A percentile compares a stretch with the other conserved stretches of the same genome.
phyloP scores from a whole-genome alignment of 2,797 vertebrate species.

The Hyperoplus lanceolatus region DNA sequence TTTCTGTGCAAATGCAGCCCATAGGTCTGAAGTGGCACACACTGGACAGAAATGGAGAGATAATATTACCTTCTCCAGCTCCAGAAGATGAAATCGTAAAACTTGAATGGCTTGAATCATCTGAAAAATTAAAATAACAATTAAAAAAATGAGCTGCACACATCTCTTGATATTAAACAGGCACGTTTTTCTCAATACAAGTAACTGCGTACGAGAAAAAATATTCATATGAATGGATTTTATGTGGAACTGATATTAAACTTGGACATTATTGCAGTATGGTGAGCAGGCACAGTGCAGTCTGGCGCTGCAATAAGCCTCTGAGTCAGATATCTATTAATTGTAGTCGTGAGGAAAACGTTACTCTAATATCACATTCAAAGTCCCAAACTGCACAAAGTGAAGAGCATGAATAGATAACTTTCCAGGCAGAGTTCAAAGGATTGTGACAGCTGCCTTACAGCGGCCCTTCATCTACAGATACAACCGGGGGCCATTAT shows the following conservation, averaged over 20 bases:
- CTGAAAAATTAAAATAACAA: slow-evolving; percentile 88
- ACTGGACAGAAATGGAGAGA: slow-evolving; percentile 65
- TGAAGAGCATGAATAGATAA: slow-evolving; percentile 59
- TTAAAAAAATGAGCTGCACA: slow-evolving; percentile 74
- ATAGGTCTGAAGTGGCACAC: slow-evolving; percentile 75
- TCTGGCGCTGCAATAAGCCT: slow-evolving; percentile 65
- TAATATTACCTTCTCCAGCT: slow-evolving; percentile 99
- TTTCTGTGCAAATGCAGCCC: slow-evolving; percentile 91
- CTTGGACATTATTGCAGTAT: slow-evolving; percentile 71
- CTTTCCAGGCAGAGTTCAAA: slow-evolving; percentile 70
- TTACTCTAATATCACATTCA: slow-evolving; percentile 56
- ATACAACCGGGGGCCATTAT: slow-evolving; percentile 73
- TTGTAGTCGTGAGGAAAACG: slow-evolving; percentile 50
- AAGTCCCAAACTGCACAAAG: slow-evolving; percentile 48
- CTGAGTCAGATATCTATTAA: slow-evolving; percentile 71
- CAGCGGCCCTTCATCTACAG: slow-evolving; percentile 79
- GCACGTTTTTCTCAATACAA: slow-evolving; percentile 70
- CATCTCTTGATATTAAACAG: slow-evolving; percentile 78
- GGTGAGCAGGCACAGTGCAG: slow-evolving; percentile 53
- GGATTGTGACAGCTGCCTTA: slow-evolving; percentile 78
- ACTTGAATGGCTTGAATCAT: slow-evolving; percentile 99
- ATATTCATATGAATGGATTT: slow-evolving; percentile 75
- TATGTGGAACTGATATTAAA: slow-evolving; percentile 76
- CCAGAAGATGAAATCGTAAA: slow-evolving; percentile 99
- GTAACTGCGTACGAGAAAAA: slow-evolving; percentile 64